Evolutionary conservation across 2,113 vertebrate genomes (phyloP), one percentile per base, ranked within the genome.

Genomic region (Poeciliopsis prolifica): DNA sequence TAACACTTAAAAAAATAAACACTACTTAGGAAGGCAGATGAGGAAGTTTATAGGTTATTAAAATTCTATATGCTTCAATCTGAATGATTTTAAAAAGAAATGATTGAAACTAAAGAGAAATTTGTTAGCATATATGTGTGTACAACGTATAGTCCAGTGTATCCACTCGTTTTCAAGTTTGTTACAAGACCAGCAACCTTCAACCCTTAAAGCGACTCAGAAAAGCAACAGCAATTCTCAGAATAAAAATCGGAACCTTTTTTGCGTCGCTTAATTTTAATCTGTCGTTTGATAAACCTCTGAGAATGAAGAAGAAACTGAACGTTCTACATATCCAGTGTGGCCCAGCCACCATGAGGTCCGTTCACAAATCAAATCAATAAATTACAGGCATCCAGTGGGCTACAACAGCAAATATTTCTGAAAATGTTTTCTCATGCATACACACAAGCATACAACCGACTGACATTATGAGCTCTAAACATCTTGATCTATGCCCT

Each of bases 261-360:
- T 83, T 87, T 83, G 77, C 73, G 67, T 80, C 73, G 79, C 80
- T 74, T 78, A 71, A 74, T 71, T 70, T 72, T 58, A 58, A 85
- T 85, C 88, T 92, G 85, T 87, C 79, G 68, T 88, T 87, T 86
- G 75, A 88, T 87, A 85, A 91, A 90, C 87, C 86, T 92, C 89
- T 87, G 84, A 90, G 72, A 83, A 83, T 80, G 87, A 80, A 85
- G 77, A 69, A 82, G 64, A 90, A 91, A 85, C 73, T 78, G 81
- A 92, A 85, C 64, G 81, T 75, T 86, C 42, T 78, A 88, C 71
- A 81, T 89, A 80, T 90, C 77, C 83, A 85, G 78, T 58, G 91
- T 95, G 94, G 93, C 93, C 93, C 93, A 94, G 94, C 93, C 94
- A 95, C 92, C 87, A 77, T 91, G 90, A 92, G 83, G 86, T 92